A percentile compares a stretch with the other conserved stretches of the same genome.
phyloP scores from a whole-genome alignment of 2,888 invertebrate genomes.

The Ryuthela nishihirai region DNA sequence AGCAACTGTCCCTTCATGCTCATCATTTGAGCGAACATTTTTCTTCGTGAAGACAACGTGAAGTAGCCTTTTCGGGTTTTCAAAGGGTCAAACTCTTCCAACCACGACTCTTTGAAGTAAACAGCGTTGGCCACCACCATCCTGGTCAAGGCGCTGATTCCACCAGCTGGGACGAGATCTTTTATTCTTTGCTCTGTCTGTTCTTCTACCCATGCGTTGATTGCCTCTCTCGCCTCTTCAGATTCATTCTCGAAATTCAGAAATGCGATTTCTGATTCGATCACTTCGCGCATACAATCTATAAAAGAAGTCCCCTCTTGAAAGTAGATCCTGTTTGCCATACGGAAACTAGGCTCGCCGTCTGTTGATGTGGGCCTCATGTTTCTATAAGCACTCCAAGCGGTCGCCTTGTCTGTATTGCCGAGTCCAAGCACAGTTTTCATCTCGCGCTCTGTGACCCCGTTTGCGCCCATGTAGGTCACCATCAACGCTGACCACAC shows the following conservation, averaged over 20 bases:
- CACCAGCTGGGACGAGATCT: conserved; percentile 63
- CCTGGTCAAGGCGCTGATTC: conserved; percentile 43
- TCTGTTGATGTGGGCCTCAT: conserved; percentile 8
- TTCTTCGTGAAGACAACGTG: conserved; percentile 5
- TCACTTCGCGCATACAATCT: conserved; percentile 57
- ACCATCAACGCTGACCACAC: conserved; percentile 50
- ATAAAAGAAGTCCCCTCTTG: conserved; percentile 51
- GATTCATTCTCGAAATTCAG: conserved; percentile 60
- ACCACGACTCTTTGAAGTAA: conserved; percentile 42
- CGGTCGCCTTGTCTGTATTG: conserved; percentile 13
- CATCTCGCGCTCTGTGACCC: conserved; percentile 45
- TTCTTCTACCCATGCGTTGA: conserved; percentile 77
- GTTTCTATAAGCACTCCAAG: conserved; percentile 24
- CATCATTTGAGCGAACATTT: conserved; percentile 38
- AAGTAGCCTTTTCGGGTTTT: conserved; percentile 24
- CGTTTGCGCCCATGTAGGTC: conserved; percentile 49
- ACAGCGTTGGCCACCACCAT: conserved; percentile 42
- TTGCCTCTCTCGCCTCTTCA: conserved; percentile 56
- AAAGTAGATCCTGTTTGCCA: conserved; percentile 71
- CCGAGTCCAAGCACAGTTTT: conserved; percentile 32
- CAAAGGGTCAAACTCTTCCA: conserved; percentile 39
- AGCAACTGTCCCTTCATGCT: conserved; percentile 28
- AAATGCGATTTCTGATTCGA: conserved; percentile 61
- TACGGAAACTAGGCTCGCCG: conserved; percentile 52
- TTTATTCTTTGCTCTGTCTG: conserved; percentile 79